Evolutionary conservation across 2,888 invertebrate genomes (phyloP), one percentile per base, ranked within the genome.

Genomic region (Epiblema foenella): DNA sequence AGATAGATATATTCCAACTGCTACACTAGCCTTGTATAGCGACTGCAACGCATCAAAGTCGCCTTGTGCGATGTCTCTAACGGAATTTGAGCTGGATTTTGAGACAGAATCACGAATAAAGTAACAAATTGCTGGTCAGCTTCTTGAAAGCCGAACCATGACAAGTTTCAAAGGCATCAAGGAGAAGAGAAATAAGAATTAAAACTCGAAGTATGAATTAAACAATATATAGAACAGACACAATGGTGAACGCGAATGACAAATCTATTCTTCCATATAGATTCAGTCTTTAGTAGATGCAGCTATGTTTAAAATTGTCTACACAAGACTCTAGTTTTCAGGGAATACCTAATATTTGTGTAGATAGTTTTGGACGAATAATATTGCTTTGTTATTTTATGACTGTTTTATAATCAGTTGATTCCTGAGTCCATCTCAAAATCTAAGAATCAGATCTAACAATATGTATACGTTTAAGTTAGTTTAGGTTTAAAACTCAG

Each of bases 401-500:
- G 33, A 24, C 24, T 24, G 4, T 33, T 33, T 8, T 33, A 33
- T 33, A 8, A 46, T n/a, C 46, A 46, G 46, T 15, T 37, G 11
- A 18, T 24, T 24, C 20, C 3, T n/a, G n/a, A 20, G 42, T 59
- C 42, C 24, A 20, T n/a, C 42, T 59, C 42, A 42, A 59, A 42
- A 59, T 10, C 42, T 42, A 24, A 24, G 24, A 59, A 59, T 42
- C 59, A 59, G 42, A 10, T 24, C 24, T 42, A 42, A 42, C 9
- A 24, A 59, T 59, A 42, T 59, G 59, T 39, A 42, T 59, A 15
- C 24, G 20, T 59, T 57, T n/a, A n/a, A n/a, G n/a, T n/a, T n/a
- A n/a, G n/a, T n/a, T n/a, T n/a, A n/a, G n/a, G n/a, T n/a, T 59
- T 59, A 24, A 24, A 59, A 42, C 42, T 59, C 42, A 46, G 24